Evolutionary conservation across 2,113 vertebrate species (phyloP).

Genomic region (Bos indicus): DNA sequence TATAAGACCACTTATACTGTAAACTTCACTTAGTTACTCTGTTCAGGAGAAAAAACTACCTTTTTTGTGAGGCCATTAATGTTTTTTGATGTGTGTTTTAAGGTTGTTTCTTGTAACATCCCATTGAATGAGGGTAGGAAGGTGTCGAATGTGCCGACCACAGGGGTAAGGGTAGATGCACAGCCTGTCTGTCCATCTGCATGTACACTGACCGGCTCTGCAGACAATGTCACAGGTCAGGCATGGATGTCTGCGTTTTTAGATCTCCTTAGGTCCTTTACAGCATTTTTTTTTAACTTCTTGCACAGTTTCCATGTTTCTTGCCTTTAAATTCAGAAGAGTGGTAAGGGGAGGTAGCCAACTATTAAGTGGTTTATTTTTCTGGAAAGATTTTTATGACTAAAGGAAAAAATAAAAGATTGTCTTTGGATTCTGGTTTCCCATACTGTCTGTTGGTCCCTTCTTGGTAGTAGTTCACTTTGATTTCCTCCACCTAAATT

Average conservation of each 20-base stretch:
- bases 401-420: not conserved
- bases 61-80: not conserved
- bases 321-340: not conserved
- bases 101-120: not conserved
- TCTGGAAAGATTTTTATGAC: not conserved
- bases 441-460: not conserved
- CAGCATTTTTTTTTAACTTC: not conserved
- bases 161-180: not conserved
- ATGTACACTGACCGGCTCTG: not conserved
- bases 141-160: rapidly evolving
- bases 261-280: not conserved
- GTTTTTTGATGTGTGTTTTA: not conserved
- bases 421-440: not conserved
- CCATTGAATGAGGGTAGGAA: not conserved
- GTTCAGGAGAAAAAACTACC: not conserved
- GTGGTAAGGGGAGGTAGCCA: not conserved
- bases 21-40: not conserved
- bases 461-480: not conserved
- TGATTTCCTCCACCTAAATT: not conserved
- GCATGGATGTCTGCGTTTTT: not conserved
- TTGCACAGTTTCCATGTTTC: not conserved
- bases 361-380: not conserved
- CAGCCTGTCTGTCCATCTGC: not conserved
- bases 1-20: not conserved
- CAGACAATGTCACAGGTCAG: not conserved